Conservation (phyloP, 1,140 invertebrate genomes). For the Drosophila gunungcola region DNA sequence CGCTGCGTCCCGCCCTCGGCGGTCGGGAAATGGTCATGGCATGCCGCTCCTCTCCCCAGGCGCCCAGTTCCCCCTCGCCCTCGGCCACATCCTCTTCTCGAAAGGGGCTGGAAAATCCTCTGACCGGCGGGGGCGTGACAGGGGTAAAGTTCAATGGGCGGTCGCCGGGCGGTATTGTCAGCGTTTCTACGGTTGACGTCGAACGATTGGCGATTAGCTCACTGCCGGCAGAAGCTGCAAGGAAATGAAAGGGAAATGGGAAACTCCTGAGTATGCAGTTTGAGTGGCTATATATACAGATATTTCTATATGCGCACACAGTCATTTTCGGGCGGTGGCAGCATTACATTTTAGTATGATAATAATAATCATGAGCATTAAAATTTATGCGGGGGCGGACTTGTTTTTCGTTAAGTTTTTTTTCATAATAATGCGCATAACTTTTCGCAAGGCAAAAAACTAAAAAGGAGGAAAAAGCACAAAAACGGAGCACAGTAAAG, state of each 20-base stretch:
- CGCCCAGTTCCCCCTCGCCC: slow-evolving; percentile 4
- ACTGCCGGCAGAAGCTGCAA: slow-evolving; percentile 34
- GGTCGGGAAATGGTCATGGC: slow-evolving; percentile 42
- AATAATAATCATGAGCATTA: slow-evolving; percentile 68
- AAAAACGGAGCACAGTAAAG: slow-evolving; percentile 5
- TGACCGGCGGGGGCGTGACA: neutral
- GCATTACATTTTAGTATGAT: slow-evolving; percentile 52
- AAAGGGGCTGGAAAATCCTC: slow-evolving; percentile 5
- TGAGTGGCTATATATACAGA: slow-evolving; percentile 2
- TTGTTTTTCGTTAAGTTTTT: slow-evolving; percentile 4
- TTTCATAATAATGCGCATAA: slow-evolving; percentile 72
- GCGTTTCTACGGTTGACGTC: slow-evolving; percentile 5
- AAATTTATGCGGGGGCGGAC: slow-evolving; percentile 58
- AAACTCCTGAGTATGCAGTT: slow-evolving; percentile 18
- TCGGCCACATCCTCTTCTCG: slow-evolving; percentile 29
- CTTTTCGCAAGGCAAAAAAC: slow-evolving; percentile 42
- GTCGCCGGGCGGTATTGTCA: neutral
- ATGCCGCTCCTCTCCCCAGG: slow-evolving; percentile 10
- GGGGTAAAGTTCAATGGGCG: neutral
- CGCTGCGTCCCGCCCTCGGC: slow-evolving; percentile 31
- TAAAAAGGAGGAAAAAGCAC: slow-evolving; percentile 11
- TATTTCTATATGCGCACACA: neutral
- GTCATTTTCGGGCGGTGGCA: slow-evolving; percentile 4
- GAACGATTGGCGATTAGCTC: slow-evolving; percentile 25
- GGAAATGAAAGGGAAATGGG: slow-evolving; percentile 39